Evolutionary conservation across 2,113 vertebrate genomes (phyloP).

Genomic region (Malurus elegans): DNA sequence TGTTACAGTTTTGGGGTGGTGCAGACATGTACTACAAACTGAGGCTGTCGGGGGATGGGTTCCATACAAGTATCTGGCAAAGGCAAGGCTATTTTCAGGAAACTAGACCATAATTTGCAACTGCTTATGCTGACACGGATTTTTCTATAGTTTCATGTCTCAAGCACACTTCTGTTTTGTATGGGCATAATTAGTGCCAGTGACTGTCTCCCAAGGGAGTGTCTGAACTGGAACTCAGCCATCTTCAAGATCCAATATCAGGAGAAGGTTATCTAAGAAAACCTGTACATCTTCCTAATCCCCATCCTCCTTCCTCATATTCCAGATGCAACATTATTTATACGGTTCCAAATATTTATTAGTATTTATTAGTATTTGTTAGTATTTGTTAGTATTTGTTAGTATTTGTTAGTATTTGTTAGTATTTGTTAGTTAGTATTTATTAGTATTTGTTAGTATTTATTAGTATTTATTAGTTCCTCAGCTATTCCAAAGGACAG

Average conservation of each 20-base stretch:
- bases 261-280: neutral
- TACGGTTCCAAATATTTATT: neutral
- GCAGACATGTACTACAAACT: neutral
- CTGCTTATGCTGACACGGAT: slow-evolving; percentile 12
- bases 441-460: too few species aligned
- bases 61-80: neutral
- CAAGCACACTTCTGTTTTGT: slow-evolving; percentile 11
- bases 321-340: neutral
- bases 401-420: too few species aligned
- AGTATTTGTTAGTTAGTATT: too few species aligned
- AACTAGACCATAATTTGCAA: neutral
- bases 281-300: neutral
- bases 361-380: neutral
- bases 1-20: neutral
- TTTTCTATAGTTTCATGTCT: slow-evolving; percentile 10
- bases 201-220: neutral
- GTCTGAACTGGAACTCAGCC: slow-evolving; percentile 9
- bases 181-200: slow-evolving; percentile 10
- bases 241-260: neutral
- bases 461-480: neutral
- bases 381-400: too few species aligned
- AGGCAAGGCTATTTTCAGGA: slow-evolving; percentile 12
- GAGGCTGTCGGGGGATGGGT: neutral
- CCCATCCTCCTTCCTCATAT: neutral
- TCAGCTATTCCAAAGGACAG: neutral